Evolutionary conservation across 2,113 vertebrate species (phyloP).

Genomic region (Lagopus muta): DNA sequence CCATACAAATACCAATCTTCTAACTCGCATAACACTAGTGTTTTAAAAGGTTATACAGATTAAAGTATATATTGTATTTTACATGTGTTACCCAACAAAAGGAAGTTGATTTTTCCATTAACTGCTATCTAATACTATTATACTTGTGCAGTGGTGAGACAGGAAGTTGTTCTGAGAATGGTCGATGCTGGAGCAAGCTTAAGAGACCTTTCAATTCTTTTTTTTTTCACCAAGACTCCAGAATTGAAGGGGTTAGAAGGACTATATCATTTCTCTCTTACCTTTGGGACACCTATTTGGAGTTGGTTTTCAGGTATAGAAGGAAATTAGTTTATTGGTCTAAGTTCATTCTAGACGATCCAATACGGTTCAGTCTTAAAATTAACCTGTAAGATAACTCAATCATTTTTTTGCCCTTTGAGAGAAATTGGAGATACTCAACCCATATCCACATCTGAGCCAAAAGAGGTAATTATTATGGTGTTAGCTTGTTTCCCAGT

Average conservation of each 20-base stretch:
- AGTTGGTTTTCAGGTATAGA: slow-evolving; percentile 20
- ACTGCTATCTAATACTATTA: background rate
- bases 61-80: background rate
- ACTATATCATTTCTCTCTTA: slow-evolving; percentile 19
- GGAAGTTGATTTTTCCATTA: background rate
- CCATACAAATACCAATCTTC: background rate
- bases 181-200: background rate
- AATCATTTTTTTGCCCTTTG: slow-evolving; percentile 37
- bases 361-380: background rate
- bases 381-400: background rate
- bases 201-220: background rate
- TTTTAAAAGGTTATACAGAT: background rate
- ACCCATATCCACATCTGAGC: background rate
- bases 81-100: background rate
- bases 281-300: background rate
- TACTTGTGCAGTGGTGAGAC: background rate
- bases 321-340: slow-evolving; percentile 15
- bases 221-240: background rate
- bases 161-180: background rate
- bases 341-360: background rate
- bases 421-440: background rate
- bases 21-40: background rate
- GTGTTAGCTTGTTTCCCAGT: slow-evolving; percentile 7
- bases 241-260: background rate
- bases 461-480: slow-evolving; percentile 18